phyloP scores from a whole-genome alignment of 2,797 vertebrate genomes.

The Urophycis tenuis region DNA sequence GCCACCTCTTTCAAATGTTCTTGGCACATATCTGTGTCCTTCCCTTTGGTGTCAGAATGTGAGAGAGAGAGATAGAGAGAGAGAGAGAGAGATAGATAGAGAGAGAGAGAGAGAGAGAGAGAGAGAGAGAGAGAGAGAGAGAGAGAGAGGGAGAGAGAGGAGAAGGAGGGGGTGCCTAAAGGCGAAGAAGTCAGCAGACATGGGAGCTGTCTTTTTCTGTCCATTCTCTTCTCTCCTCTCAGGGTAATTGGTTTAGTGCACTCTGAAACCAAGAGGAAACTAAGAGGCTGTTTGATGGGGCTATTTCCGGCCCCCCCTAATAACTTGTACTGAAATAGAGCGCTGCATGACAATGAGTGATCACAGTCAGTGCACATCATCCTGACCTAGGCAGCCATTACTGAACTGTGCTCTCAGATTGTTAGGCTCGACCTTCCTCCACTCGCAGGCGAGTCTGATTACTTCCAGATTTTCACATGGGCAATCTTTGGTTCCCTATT shows the following conservation, averaged over 20 bases:
- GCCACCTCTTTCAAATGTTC: background rate
- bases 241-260: background rate
- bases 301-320: constrained; percentile 12
- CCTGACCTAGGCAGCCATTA: background rate
- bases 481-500: no score
- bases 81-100: background rate
- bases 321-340: constrained; percentile 46
- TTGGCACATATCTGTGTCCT: background rate
- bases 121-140: background rate
- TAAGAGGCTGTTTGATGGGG: background rate
- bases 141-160: background rate
- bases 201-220: background rate
- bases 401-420: background rate
- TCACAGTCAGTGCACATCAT: background rate
- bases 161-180: background rate
- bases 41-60: background rate
- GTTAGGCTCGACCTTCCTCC: background rate
- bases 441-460: background rate
- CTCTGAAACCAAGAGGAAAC: background rate
- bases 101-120: background rate
- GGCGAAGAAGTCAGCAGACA: background rate
- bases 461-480: no score
- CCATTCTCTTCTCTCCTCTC: background rate
- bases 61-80: background rate
- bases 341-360: background rate